Evolutionary conservation across 2,113 vertebrate genomes (phyloP).

Genomic region (Camelus bactrianus): DNA sequence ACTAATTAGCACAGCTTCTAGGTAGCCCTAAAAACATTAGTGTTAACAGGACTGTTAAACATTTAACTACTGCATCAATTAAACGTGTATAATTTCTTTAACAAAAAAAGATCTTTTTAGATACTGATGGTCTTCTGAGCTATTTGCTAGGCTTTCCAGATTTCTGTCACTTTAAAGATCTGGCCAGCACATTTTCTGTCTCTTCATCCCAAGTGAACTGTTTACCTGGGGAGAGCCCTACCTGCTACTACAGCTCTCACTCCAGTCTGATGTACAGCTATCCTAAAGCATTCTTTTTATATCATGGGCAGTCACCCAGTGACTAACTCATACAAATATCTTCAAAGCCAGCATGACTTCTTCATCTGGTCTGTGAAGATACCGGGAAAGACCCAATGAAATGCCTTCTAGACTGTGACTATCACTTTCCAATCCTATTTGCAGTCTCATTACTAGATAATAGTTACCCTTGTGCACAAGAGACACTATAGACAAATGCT

Average conservation of each 20-base stretch:
- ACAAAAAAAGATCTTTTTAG: neutral
- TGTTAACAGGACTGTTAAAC: too few species aligned
- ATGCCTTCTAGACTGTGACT: neutral
- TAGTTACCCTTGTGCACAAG: neutral
- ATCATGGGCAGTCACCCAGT: neutral
- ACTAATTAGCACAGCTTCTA: too few species aligned
- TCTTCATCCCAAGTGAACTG: neutral
- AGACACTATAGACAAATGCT: neutral
- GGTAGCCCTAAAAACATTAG: too few species aligned
- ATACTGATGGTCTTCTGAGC: neutral
- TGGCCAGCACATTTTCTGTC: neutral
- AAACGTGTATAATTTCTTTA: too few species aligned
- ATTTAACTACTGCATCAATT: too few species aligned
- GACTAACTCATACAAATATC: constrained; percentile 13
- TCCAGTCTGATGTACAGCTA: neutral
- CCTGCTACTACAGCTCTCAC: neutral
- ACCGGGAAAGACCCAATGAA: neutral
- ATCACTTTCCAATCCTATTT: neutral
- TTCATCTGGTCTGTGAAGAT: neutral
- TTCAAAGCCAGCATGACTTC: neutral
- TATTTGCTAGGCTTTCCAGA: constrained; percentile 41
- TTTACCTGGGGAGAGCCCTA: neutral
- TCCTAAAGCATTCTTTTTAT: constrained; percentile 27
- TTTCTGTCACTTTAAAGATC: constrained; percentile 9
- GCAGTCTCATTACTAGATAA: neutral